phyloP scores from a whole-genome alignment of 2,797 vertebrate species.

The Spinus olivaceus region DNA sequence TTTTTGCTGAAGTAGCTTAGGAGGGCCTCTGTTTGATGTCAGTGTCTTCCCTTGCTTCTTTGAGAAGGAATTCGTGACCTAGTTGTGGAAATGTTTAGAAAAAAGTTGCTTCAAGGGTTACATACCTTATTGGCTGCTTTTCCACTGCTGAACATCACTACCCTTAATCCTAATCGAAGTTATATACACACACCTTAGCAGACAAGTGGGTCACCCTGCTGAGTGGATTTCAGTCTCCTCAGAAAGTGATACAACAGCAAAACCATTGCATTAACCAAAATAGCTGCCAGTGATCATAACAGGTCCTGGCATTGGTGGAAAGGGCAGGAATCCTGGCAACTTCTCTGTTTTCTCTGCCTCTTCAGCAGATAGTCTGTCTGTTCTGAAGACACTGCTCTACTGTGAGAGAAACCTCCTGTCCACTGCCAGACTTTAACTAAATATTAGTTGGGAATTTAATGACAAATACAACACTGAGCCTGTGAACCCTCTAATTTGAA shows the following conservation, averaged over 20 bases:
- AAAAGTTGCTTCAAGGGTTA: not conserved
- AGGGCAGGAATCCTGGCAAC: not conserved
- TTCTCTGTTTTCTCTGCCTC: not conserved
- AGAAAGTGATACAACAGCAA: slow-evolving; percentile 20
- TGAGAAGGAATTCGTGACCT: not conserved
- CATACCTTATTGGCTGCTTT: not conserved
- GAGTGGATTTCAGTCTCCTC: slow-evolving; percentile 24
- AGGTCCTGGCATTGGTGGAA: not conserved
- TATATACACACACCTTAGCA: not conserved
- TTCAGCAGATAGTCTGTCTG: not conserved
- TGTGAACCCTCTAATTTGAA: not conserved
- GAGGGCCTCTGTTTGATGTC: not conserved
- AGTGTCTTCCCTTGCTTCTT: not conserved
- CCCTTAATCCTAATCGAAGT: slow-evolving; percentile 17
- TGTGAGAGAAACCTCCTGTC: not conserved
- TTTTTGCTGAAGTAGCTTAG: not conserved
- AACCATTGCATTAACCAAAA: slow-evolving; percentile 23
- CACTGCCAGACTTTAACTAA: not conserved
- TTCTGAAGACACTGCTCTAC: not conserved
- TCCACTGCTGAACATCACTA: not conserved
- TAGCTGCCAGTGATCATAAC: not conserved
- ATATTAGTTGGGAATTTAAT: not conserved
- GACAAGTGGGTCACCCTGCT: not conserved
- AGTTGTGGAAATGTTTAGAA: not conserved
- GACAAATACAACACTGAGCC: not conserved